phyloP scores from a whole-genome alignment of 2,113 vertebrate species.

The Prionailurus viverrinus region DNA sequence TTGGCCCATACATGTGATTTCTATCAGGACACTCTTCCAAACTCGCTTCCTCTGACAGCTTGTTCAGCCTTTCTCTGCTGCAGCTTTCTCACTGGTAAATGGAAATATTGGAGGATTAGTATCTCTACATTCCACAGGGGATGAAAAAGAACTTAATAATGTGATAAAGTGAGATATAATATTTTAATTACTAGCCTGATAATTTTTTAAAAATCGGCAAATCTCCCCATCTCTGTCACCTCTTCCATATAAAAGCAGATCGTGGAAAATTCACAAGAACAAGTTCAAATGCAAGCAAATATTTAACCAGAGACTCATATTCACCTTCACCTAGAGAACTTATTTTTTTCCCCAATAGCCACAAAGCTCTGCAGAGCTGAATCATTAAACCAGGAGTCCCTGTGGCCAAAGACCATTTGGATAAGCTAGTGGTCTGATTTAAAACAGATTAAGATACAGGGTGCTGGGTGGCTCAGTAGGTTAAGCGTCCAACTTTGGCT shows the following conservation, averaged over 20 bases:
- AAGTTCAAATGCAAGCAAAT: neutral
- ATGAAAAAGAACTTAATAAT: neutral
- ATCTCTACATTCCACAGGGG: neutral
- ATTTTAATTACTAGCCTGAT: slow-evolving; percentile 23
- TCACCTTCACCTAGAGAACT: neutral
- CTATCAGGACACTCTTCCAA: neutral
- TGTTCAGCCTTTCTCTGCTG: neutral
- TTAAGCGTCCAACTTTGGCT: too few species aligned
- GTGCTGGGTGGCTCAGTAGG: neutral
- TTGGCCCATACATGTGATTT: neutral
- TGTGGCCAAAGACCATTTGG: neutral
- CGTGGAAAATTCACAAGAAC: neutral
- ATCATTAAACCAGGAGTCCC: neutral
- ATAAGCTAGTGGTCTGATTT: neutral
- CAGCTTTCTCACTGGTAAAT: neutral
- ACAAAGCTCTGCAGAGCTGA: slow-evolving; percentile 21
- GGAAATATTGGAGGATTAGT: neutral
- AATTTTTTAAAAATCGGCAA: neutral
- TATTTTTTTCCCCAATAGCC: neutral
- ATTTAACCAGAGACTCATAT: neutral
- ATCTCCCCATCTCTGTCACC: neutral
- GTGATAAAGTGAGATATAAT: neutral
- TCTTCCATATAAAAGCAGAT: neutral
- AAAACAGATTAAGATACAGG: neutral
- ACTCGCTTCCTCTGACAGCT: too few species aligned